phyloP scores from a whole-genome alignment of 1,140 invertebrate species.

The Paramacrobiotus metropolitanus region DNA sequence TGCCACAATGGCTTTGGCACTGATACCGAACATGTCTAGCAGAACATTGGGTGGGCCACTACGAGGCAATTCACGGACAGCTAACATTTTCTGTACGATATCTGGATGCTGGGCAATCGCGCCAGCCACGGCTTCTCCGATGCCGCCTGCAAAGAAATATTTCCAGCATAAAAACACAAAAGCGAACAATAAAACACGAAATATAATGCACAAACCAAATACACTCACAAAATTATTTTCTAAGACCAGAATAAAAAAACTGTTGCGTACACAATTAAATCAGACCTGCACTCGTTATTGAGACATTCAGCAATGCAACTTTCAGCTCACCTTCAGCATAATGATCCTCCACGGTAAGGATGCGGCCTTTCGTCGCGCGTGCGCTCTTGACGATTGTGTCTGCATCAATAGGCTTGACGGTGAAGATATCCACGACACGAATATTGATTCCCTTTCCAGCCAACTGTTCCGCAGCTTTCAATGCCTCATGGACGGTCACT shows the following conservation, averaged over 20 bases:
- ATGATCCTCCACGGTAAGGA: conserved; percentile 90
- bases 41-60: conserved; percentile 65
- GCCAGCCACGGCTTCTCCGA: conserved; percentile 75
- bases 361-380: conserved; percentile 45
- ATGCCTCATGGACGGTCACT: conserved; percentile 69
- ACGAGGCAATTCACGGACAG: conserved; percentile 60
- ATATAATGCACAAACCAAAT: neutral
- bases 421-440: conserved; percentile 75
- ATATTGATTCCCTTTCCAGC: conserved; percentile 35
- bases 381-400: conserved; percentile 51
- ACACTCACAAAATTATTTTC: neutral
- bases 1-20: conserved; percentile 45
- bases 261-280: neutral
- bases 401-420: conserved; percentile 78
- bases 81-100: conserved; percentile 56
- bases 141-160: conserved; percentile 46
- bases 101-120: conserved; percentile 44
- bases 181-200: neutral
- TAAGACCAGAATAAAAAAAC: neutral
- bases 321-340: conserved; percentile 51
- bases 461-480: conserved; percentile 57
- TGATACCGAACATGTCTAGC: conserved; percentile 68
- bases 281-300: no score
- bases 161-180: no score
- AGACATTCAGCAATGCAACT: neutral